phyloP scores from a whole-genome alignment of 2,888 invertebrate genomes.

The Nymphalis polychloros region DNA sequence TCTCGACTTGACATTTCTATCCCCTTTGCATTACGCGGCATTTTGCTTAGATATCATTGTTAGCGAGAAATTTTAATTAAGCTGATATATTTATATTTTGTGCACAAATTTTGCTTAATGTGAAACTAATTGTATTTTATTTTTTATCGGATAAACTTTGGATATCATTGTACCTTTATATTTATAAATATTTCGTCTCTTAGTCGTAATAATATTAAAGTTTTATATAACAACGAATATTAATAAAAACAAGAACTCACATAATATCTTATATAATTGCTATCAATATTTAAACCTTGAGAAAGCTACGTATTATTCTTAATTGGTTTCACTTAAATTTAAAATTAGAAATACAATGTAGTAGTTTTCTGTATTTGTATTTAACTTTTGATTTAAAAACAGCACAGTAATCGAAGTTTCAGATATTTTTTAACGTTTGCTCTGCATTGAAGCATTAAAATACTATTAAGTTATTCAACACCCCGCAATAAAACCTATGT shows the following conservation, averaged over 20 bases:
- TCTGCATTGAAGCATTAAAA: conserved; percentile 1
- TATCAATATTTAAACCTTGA: no score
- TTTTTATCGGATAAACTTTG: no score
- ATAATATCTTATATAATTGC: no score
- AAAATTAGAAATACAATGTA: no score
- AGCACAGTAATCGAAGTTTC: neutral
- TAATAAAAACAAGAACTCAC: no score
- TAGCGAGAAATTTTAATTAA: conserved; percentile 73
- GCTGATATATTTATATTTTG: conserved; percentile 57
- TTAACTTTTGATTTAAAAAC: neutral
- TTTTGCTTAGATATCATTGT: conserved; percentile 68
- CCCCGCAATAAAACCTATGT: neutral
- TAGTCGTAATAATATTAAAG: no score
- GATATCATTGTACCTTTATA: no score
- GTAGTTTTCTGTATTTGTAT: no score
- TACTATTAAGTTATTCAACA: conserved; percentile 6
- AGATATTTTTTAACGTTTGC: neutral
- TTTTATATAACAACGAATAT: no score
- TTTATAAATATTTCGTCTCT: no score
- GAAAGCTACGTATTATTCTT: no score
- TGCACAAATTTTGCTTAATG: conserved; percentile 17
- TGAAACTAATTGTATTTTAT: conserved; percentile 16
- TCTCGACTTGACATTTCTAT: conserved; percentile 52
- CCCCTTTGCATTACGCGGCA: conserved; percentile 61
- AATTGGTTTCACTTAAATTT: no score